phyloP scores from a whole-genome alignment of 2,797 vertebrate species.

The Nyctibius grandis region DNA sequence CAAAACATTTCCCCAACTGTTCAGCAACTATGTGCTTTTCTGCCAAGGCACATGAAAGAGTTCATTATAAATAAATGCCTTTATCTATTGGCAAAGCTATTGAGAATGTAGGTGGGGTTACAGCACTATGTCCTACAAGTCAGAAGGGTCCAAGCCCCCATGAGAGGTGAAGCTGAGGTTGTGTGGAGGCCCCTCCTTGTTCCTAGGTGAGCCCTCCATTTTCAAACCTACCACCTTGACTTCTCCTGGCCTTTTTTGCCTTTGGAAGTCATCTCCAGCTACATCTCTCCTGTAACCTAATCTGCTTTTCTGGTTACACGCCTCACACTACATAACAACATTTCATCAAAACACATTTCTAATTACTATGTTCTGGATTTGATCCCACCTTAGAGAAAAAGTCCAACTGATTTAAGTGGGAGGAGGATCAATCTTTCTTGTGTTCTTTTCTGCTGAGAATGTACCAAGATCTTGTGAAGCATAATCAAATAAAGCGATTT shows the following conservation, averaged over 20 bases:
- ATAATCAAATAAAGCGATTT: constrained; percentile 11
- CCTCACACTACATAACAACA: neutral
- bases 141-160: neutral
- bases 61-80: neutral
- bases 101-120: constrained; percentile 38
- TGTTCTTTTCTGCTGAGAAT: neutral
- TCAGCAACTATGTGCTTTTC: constrained; percentile 10
- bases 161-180: neutral
- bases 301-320: neutral
- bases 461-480: neutral
- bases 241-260: neutral
- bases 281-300: neutral
- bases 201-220: neutral
- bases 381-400: neutral
- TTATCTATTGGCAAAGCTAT: constrained; percentile 51
- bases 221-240: neutral
- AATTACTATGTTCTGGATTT: constrained; percentile 1
- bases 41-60: constrained; percentile 35
- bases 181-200: neutral
- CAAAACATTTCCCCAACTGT: constrained; percentile 20
- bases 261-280: neutral
- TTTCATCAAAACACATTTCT: constrained; percentile 1
- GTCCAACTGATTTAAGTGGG: neutral
- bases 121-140: neutral
- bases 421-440: neutral